Base-by-base conservation (phyloP, 1,140 invertebrate genomes). In the Brachionus rotundiformis region DNA sequence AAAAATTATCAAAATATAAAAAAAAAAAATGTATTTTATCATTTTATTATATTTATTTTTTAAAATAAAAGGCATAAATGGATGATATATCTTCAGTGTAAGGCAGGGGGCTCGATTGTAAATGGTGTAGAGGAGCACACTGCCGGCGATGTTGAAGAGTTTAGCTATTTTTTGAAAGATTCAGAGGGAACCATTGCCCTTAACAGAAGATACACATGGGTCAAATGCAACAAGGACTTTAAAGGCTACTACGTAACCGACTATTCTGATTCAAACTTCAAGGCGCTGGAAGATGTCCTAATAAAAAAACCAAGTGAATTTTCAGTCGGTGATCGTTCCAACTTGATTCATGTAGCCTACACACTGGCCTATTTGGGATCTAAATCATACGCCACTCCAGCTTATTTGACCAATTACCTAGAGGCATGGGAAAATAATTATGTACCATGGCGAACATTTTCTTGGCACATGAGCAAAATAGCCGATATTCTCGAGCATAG, bases 401-500 rank as follows among this genome's bases (percentile, higher is more conserved):
- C 76, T 0, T 79, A 11, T 31, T 59, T 79, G 19, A 79, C 47
- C 0, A 79, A 59, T 41, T 79, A 79, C 29, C 29, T 65, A 23
- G 31, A 65, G 41, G 29, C 25, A 2, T 16, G 0, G 16, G 79
- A 63, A 13, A 63, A 54, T 27, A 27, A 65, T n/a, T 81, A 39
- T 81, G 79, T 81, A n/a, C 33, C 54, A 29, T 81, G 79, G 79
- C 13, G 33, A 29, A 81, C 79, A 65, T 81, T 81, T 41, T 16
- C 19, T 16, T 81, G 79, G 79, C 79, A 81, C 65, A 54, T 79
- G 47, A 63, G 16, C 23, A 79, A 54, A 59, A 79, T 79, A 33
- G 44, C 76, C 6, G 23, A 54, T 31, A 54, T 79, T 59, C 59
- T 79, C 6, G 76, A 79, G 11, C 76, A 79, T 63, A 54, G 49